phyloP scores from a whole-genome alignment of 2,888 invertebrate genomes.

The Tetanocera ferruginea region DNA sequence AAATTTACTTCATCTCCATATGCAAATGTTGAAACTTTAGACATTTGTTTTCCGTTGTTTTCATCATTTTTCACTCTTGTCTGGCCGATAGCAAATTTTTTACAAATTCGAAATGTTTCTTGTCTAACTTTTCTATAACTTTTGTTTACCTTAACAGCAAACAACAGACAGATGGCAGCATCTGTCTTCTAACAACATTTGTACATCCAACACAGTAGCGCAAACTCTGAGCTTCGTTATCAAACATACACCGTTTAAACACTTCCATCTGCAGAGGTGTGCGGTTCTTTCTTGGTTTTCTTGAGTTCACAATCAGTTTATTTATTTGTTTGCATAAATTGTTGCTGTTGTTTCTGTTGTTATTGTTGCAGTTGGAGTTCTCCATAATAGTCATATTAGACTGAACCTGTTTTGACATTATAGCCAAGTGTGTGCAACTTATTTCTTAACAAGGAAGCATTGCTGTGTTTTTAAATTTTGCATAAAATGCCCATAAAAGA shows the following conservation, averaged over 20 bases:
- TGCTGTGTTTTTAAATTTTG: not conserved
- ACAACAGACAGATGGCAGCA: not conserved
- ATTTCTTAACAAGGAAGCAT: constrained; percentile 12
- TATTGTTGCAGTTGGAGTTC: not conserved
- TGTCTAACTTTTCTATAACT: not conserved
- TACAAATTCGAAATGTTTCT: constrained; percentile 16
- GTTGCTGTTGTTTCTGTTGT: not conserved
- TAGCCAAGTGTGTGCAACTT: not conserved
- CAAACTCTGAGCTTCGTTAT: not conserved
- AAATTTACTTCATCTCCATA: constrained; percentile 13
- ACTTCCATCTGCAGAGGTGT: not conserved
- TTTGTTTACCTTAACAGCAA: not conserved
- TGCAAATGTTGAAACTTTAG: constrained; percentile 10
- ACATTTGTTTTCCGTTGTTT: constrained; percentile 11
- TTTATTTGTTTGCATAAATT: constrained; percentile 22
- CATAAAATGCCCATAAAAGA: constrained; percentile 26
- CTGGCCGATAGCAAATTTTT: constrained; percentile 7
- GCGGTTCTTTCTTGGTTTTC: not conserved
- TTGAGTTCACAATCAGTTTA: constrained; percentile 8
- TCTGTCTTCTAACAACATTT: not conserved
- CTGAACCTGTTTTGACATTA: constrained; percentile 20
- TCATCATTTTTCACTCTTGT: constrained; percentile 6
- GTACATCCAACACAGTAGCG: not conserved
- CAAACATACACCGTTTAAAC: not conserved
- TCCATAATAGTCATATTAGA: not conserved